Evolutionary conservation across 2,113 vertebrate genomes (phyloP), one percentile per base, ranked within the genome.

Genomic region (Nannobrachium achirus): DNA sequence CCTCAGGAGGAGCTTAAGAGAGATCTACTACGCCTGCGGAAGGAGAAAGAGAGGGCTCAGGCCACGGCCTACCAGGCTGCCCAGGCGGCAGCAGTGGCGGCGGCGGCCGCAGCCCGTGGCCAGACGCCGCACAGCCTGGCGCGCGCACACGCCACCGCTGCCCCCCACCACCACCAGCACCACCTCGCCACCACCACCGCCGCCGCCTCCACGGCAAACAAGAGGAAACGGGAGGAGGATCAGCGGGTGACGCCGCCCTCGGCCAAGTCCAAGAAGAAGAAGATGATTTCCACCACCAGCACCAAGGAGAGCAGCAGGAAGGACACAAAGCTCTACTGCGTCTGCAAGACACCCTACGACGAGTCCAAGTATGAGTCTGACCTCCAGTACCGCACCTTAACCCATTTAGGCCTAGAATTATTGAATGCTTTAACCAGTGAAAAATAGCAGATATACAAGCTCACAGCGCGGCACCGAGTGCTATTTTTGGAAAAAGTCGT

Each of bases 281-380:
- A 98, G 92, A 98, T 99, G 95, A 98, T 99, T 85, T 95, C 94
- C 76, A 90, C 88, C 0, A 98, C 95, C 81, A 96, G 92, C 92
- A 95, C 94, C 91, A 98, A 97, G 93, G 97, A 98, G n/a, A n/a
- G n/a, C 80, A 93, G 88, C 72, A 98, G 96, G 91, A 98, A 98
- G 85, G 98, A 99, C 89, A 97, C 93, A 81, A 99, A 98, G 89
- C 94, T 99, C 82, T 99, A 99, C 91, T 99, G 98, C 88, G 91
- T 99, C 89, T 99, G 98, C 94, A 99, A 98, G 92, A 98, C 96
- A 18, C 96, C 98, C 74, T 99, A 99, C 0, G 98, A 99, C 2
- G 96, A 99, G 89, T 96, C 96, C 61, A 99, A 98, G 98, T 99
- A 94, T 88, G 96, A 93, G 69, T 46, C 0, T 0, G n/a, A 15